These are phyloP conservation scores for Zaprionus ghesquierei DNA, from an alignment of 1,140 invertebrate genomes.

Conservation along the genomic window DNA sequence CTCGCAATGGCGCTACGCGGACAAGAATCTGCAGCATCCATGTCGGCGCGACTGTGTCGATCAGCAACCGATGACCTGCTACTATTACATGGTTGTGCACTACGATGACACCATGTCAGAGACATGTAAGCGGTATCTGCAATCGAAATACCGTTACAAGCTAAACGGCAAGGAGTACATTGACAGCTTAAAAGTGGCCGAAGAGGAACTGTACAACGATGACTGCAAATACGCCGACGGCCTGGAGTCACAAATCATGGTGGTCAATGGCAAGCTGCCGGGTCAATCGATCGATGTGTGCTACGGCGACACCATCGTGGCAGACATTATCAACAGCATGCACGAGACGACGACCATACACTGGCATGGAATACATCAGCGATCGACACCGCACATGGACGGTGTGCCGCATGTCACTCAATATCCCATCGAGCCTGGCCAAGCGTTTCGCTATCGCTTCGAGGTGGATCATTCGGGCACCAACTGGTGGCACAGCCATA, in stretches of 20 bases:
- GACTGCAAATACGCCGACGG: conserved; percentile 86
- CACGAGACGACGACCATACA: conserved; percentile 84
- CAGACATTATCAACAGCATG: conserved; percentile 85
- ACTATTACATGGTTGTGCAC: conserved; percentile 78
- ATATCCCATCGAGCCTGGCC: conserved; percentile 85
- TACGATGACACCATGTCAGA: conserved; percentile 74
- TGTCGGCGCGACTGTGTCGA: conserved; percentile 66
- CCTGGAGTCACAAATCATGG: conserved; percentile 83
- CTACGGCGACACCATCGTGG: conserved; percentile 84
- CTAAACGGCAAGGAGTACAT: conserved; percentile 58
- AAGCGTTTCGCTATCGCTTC: conserved; percentile 84
- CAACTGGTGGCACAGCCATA: conserved; percentile 80
- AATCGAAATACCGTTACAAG: conserved; percentile 63
- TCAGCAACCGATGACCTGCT: conserved; percentile 73
- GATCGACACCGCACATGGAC: conserved; percentile 85
- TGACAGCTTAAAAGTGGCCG: conserved; percentile 44
- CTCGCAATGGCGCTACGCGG: conserved; percentile 62
- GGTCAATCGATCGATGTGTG: conserved; percentile 85
- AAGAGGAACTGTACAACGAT: conserved; percentile 35
- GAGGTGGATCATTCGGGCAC: conserved; percentile 83
- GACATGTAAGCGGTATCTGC: conserved; percentile 66
- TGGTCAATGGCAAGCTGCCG: conserved; percentile 86
- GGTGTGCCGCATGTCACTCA: conserved; percentile 89
- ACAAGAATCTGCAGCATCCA: conserved; percentile 63
- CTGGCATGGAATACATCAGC: conserved; percentile 84